Evolutionary conservation across 2,888 invertebrate genomes (phyloP), one percentile per base, ranked within the genome.

Genomic region (Volucella bombylans): DNA sequence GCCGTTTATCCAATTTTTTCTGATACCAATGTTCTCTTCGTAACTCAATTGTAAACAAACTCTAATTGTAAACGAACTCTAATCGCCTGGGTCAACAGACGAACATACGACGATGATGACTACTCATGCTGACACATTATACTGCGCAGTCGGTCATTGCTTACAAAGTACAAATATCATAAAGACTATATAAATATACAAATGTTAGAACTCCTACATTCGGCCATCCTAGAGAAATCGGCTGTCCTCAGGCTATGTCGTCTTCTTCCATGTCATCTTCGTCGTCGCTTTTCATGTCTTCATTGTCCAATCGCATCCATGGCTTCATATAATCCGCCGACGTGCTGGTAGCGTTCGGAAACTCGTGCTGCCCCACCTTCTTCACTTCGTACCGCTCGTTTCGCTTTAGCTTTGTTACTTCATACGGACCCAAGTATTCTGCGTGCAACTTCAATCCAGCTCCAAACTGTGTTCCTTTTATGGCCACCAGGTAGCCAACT

Each of bases 361-460:
- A 52, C 41, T 65, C 65, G 15, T 52, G 52, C 6, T 41, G 12
- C n/a, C 52, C 65, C 1, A 65, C 39, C 18, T 65, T 65, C 23
- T 39, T 52, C 38, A 65, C 65, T 10, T 15, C 23, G 31, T 65
- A 65, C 4, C 52, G 65, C 15, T 65, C 52, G n/a, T 65, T 65
- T 15, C 52, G 31, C 8, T 52, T 52, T 8, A 65, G 41, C 18
- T n/a, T 50, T 14, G 12, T 23, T n/a, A 52, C 52, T n/a, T 52
- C 50, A 38, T 65, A 52, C 8, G 41, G 65, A n/a, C 65, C 65
- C 12, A 65, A 4, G 11, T 23, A 65, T n/a, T 65, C 52, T 1
- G 43, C 52, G 41, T 39, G 47, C 11, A 52, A 14, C 18, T 43
- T 12, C 18, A 15, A 31, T 9, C 59, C 15, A 11, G 15, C 18